Conservation (phyloP, 2,888 invertebrate genomes). For the Bhutanitis thaidina region DNA sequence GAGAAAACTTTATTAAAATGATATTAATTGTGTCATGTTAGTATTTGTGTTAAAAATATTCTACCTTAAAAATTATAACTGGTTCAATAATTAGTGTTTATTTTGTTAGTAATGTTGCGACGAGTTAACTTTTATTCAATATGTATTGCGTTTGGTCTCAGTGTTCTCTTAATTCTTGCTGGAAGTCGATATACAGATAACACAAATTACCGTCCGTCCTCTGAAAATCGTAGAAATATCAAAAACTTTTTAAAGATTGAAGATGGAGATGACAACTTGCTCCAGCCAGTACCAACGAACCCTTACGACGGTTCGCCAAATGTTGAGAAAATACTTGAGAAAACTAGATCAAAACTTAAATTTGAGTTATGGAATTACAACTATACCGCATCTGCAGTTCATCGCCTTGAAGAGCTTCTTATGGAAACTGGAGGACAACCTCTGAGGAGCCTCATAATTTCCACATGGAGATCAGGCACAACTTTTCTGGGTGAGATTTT, state of each 20-base stretch:
- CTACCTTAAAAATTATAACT: constrained; percentile 36
- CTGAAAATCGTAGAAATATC: constrained; percentile 62
- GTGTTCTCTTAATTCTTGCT: constrained; percentile 74
- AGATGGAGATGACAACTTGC: constrained; percentile 50
- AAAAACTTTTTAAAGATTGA: constrained; percentile 83
- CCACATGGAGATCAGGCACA: constrained; percentile 95
- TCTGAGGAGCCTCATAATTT: constrained; percentile 87
- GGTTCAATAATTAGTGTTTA: constrained; percentile 43
- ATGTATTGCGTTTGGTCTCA: constrained; percentile 76
- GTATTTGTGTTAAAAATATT: constrained; percentile 49
- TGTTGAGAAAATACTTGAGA: constrained; percentile 59
- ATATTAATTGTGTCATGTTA: constrained; percentile 54
- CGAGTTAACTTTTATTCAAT: constrained; percentile 74
- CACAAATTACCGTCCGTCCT: constrained; percentile 67
- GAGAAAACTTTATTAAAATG: constrained; percentile 58
- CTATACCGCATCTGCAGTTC: constrained; percentile 56
- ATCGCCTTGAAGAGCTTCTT: constrained; percentile 83
- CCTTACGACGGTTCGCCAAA: constrained; percentile 56
- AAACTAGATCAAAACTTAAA: constrained; percentile 56
- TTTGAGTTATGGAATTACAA: constrained; percentile 61
- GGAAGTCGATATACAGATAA: constrained; percentile 78
- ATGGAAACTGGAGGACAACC: constrained; percentile 86
- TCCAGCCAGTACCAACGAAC: constrained; percentile 57
- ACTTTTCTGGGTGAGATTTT: constrained; percentile 93
- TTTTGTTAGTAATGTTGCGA: constrained; percentile 68